Conservation (phyloP, 2,797 vertebrate species). For the Pipistrellus pygmaeus region DNA sequence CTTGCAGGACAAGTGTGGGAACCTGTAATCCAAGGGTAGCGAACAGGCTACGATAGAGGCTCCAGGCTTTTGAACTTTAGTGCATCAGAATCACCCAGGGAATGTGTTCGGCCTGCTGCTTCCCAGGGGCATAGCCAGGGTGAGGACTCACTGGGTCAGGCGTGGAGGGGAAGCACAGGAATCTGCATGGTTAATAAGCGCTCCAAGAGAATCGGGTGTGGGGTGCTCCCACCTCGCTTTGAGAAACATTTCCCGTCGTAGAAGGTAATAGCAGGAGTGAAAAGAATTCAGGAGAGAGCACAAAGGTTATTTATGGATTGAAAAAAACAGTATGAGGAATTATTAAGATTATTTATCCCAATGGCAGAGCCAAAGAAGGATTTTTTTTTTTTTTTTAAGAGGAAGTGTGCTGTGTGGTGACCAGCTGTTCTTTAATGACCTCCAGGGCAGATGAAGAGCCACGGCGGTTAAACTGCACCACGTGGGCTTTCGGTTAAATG, state of each 20-base stretch:
- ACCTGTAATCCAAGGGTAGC: background rate
- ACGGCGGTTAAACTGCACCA: constrained; percentile 54
- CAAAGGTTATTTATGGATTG: constrained; percentile 5
- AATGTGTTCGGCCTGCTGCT: background rate
- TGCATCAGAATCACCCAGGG: background rate
- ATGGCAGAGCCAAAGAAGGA: background rate
- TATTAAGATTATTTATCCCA: constrained; percentile 59
- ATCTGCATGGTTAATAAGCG: background rate
- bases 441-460: constrained; percentile 36
- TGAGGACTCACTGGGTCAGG: background rate
- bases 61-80: background rate
- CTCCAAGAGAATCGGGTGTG: background rate
- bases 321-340: constrained; percentile 46
- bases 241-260: background rate
- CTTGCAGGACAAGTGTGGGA: background rate
- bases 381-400: background rate
- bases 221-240: background rate
- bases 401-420: constrained; percentile 26
- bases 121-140: background rate
- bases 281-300: constrained; percentile 9
- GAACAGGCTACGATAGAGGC: background rate
- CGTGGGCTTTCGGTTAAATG: constrained; percentile 31
- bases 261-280: background rate
- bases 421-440: constrained; percentile 68
- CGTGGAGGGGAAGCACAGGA: background rate